Percentiles rank a stretch among this genome's conserved stretches.
phyloP scores from a whole-genome alignment of 2,797 vertebrate genomes.

The Enteromius mattozi region DNA sequence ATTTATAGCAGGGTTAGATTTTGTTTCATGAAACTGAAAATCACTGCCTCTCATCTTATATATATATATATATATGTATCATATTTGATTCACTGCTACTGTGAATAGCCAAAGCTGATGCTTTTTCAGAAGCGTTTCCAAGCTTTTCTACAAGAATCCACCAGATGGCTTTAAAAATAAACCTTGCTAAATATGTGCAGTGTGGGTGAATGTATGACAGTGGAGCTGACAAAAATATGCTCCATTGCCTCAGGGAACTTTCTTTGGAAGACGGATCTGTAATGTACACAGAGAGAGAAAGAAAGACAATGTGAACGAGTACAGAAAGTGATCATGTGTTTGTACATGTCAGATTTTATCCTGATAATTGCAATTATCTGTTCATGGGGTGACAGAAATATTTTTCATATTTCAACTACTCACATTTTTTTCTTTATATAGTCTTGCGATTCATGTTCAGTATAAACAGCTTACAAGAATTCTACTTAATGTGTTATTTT shows the following conservation, averaged over 20 bases:
- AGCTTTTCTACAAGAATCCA: slow-evolving; percentile 56
- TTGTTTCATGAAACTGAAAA: background rate
- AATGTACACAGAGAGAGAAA: slow-evolving; percentile 8
- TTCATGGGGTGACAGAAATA: background rate
- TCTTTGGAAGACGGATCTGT: slow-evolving; percentile 14
- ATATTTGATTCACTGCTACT: slow-evolving; percentile 42
- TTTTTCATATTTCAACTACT: background rate
- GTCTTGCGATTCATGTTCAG: too few species aligned
- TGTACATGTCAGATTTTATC: background rate
- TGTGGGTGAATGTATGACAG: slow-evolving; percentile 55
- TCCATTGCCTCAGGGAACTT: slow-evolving; percentile 32
- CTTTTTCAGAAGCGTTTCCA: slow-evolving; percentile 52
- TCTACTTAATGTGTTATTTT: background rate
- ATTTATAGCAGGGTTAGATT: slow-evolving; percentile 13
- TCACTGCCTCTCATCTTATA: slow-evolving; percentile 11
- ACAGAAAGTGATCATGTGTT: background rate
- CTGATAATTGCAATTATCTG: background rate
- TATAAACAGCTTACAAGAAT: background rate
- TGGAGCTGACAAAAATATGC: slow-evolving; percentile 54
- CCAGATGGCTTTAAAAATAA: slow-evolving; percentile 64
- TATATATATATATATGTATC: slow-evolving; percentile 24
- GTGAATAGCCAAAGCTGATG: slow-evolving; percentile 47
- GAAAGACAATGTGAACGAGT: background rate
- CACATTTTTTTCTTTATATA: slow-evolving; percentile 2
- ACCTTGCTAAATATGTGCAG: slow-evolving; percentile 55